Base-by-base conservation (phyloP, 92 coral and sea anemone genomes). In the Palythoa heliodiscus region DNA sequence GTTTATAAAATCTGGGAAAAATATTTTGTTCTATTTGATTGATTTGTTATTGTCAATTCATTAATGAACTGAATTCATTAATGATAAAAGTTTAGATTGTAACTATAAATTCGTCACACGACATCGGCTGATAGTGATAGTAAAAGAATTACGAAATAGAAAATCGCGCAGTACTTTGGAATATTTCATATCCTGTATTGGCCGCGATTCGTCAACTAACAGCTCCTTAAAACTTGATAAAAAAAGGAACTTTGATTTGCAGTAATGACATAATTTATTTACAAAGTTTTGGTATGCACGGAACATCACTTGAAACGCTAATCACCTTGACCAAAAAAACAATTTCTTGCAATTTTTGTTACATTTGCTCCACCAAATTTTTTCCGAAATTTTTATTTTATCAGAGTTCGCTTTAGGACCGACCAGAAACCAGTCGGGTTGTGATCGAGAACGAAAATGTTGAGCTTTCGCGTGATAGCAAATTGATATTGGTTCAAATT, bases 41-140 rank as follows among this genome's bases (percentile, higher is more conserved):
- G 58, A 74, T 76, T 76, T 48, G 14, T n/a, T 20, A 54, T 72
- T 77, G 25, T 75, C 79, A 55, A 77, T 43, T 77, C 47, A 43
- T 64, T 63, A 47, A 9, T 78, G 47, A 48, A 43, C 24, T 19
- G 69, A 63, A 63, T 19, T 63, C 17, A 63, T 63, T 19, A 19
- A 78, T 4, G 19, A 58, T 13, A 7, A 13, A 4, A 20, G 52
- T 60, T 78, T 20, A 19, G 70, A 19, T 69, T 78, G 11, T 54
- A n/a, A 37, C 52, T 78, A 10, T 54, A n/a, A 37, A 39, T 78
- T 68, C 19, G n/a, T 16, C 53, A 37, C 83, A 64, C 70, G 19
- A 43, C 20, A 47, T 16, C 11, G 5, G n/a, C 40, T 29, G 35
- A 66, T 8, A 47, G 47, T 29, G 35, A 66, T 8, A 47, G 47